phyloP scores from a whole-genome alignment of 2,888 invertebrate genomes.

The Noctua comes region DNA sequence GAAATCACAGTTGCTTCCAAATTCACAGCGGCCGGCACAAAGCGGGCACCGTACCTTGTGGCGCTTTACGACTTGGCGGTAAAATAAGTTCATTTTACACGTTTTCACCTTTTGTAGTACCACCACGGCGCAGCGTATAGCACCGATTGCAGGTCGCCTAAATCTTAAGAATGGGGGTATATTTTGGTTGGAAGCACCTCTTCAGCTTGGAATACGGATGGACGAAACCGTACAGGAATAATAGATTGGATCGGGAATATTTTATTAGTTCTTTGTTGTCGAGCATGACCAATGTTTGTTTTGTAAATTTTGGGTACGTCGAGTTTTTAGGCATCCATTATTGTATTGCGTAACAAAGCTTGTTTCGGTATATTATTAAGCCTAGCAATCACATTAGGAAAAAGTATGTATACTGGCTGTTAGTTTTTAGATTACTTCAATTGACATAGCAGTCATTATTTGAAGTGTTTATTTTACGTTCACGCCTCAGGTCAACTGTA shows the following conservation, averaged over 20 bases:
- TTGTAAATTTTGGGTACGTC: conserved; percentile 9
- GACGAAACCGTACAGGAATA: conserved; percentile 38
- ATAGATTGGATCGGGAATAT: conserved; percentile 52
- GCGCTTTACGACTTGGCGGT: conserved; percentile 73
- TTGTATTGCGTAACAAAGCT: not conserved
- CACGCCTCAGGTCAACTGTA: not conserved
- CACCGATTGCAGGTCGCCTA: conserved; percentile 55
- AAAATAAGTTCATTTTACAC: conserved; percentile 76
- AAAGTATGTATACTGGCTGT: not conserved
- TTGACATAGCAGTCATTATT: conserved; percentile 20
- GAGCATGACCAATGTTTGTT: conserved; percentile 7
- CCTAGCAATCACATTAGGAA: conserved; percentile 22
- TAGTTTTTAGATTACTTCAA: not conserved
- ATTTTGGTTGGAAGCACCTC: conserved; percentile 40
- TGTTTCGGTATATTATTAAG: not conserved
- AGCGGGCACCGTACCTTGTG: conserved; percentile 66
- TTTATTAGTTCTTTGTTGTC: conserved; percentile 43
- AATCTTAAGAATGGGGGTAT: conserved; percentile 54
- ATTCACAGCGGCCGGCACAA: conserved; percentile 60
- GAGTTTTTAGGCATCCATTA: not conserved
- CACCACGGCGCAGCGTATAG: conserved; percentile 30
- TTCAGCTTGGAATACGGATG: conserved; percentile 21
- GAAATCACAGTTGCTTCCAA: conserved; percentile 68
- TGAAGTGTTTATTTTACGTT: conserved; percentile 25
- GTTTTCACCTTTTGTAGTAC: conserved; percentile 72